Conservation (phyloP, 1,140 invertebrate genomes). For the Drosophila mauritiana region DNA sequence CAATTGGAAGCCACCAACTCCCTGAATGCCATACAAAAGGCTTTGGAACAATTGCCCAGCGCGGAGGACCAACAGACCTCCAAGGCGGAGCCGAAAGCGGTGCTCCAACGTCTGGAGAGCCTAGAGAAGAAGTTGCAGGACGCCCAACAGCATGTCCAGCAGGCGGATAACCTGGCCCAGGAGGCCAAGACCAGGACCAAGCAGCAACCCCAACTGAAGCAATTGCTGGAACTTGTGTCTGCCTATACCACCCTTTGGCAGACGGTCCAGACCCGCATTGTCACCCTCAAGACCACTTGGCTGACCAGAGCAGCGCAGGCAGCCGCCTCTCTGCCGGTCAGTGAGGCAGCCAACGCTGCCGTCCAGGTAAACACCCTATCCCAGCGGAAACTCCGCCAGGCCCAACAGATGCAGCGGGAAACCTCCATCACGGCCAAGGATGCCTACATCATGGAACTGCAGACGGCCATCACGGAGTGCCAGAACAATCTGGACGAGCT, state of each 20-base stretch:
- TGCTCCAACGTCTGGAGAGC: constrained; percentile 84
- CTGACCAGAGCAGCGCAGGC: constrained; percentile 56
- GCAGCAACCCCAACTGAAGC: constrained; percentile 83
- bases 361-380: constrained; percentile 92
- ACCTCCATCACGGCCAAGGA: constrained; percentile 91
- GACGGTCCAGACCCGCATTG: constrained; percentile 87
- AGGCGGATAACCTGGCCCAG: constrained; percentile 86
- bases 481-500: constrained; percentile 86
- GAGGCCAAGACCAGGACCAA: constrained; percentile 87
- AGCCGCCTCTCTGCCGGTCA: constrained; percentile 85
- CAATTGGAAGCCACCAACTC: constrained; percentile 89
- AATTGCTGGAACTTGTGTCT: constrained; percentile 88
- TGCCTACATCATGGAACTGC: constrained; percentile 90
- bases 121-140: constrained; percentile 87
- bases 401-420: constrained; percentile 85
- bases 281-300: constrained; percentile 85
- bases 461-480: constrained; percentile 88
- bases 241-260: constrained; percentile 89
- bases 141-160: constrained; percentile 85
- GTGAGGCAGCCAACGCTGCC: constrained; percentile 90
- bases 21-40: constrained; percentile 89
- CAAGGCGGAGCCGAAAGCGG: constrained; percentile 84
- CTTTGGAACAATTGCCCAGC: constrained; percentile 88
- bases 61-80: constrained; percentile 85
- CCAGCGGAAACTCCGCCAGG: constrained; percentile 76